These are phyloP conservation scores for Cremastinae sp. DNA, from an alignment of 2,888 invertebrate species.

Conservation along the genomic window DNA sequence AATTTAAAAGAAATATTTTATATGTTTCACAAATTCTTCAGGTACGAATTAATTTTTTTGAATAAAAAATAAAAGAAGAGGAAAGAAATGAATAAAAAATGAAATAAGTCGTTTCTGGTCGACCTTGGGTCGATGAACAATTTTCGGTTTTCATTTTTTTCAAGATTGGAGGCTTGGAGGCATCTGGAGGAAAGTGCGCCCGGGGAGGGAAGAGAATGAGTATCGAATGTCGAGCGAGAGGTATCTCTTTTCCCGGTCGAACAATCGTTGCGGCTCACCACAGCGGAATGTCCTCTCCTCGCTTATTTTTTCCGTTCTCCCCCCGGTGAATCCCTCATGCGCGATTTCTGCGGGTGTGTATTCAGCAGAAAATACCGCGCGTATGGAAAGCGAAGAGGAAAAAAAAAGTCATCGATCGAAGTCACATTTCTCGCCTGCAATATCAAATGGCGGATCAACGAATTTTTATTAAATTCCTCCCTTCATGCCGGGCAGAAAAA, in stretches of 20 bases:
- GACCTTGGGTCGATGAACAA: conserved; percentile 42
- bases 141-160: conserved; percentile 17
- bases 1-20: too few relatives aligned
- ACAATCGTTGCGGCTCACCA: conserved; percentile 60
- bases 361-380: conserved; percentile 4
- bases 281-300: conserved; percentile 50
- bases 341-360: conserved; percentile 1
- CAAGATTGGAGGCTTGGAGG: conserved; percentile 19
- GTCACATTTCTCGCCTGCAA: conserved; percentile 27
- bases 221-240: conserved; percentile 59
- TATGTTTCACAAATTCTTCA: too few relatives aligned
- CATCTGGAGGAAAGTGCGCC: conserved; percentile 35
- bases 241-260: conserved; percentile 59
- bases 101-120: conserved; percentile 17
- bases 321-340: neutral
- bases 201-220: conserved; percentile 24
- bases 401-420: conserved; percentile 26
- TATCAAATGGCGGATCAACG: conserved; percentile 42
- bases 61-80: too few relatives aligned
- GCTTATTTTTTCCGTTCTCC: neutral
- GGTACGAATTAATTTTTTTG: too few relatives aligned
- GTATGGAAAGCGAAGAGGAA: neutral
- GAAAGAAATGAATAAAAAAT: too few relatives aligned
- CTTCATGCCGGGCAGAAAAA: too few relatives aligned
- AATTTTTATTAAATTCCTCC: conserved; percentile 56